Conservation (phyloP, 2,113 vertebrate genomes). For the Colinus virginianus region DNA sequence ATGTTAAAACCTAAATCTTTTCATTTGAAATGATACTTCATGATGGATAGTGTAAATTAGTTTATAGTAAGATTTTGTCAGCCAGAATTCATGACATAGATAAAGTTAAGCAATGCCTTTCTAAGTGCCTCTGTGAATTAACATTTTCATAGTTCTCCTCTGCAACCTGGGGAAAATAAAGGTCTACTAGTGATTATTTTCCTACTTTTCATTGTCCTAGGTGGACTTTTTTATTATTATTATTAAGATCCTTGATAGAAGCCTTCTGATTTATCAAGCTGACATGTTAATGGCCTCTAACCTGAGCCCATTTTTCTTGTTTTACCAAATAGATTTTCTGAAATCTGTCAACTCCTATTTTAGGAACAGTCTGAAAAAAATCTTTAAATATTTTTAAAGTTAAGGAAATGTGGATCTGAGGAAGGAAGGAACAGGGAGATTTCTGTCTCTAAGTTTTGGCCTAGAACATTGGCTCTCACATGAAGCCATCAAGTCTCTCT, state of each 20-base stretch:
- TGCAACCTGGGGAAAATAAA: slow-evolving; percentile 56
- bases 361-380: slow-evolving; percentile 42
- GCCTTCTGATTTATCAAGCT: slow-evolving; percentile 71
- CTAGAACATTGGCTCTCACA: neutral
- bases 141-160: slow-evolving; percentile 35
- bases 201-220: slow-evolving; percentile 50
- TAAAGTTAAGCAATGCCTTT: slow-evolving; percentile 68
- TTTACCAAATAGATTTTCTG: slow-evolving; percentile 60
- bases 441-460: neutral
- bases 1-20: slow-evolving; percentile 67
- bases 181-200: slow-evolving; percentile 69
- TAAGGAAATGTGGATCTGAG: slow-evolving; percentile 20
- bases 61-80: slow-evolving; percentile 74
- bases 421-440: neutral
- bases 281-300: slow-evolving; percentile 73
- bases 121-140: slow-evolving; percentile 69
- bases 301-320: slow-evolving; percentile 62
- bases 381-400: slow-evolving; percentile 25
- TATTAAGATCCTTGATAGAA: slow-evolving; percentile 68
- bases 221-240: slow-evolving; percentile 49
- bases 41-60: slow-evolving; percentile 68
- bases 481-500: slow-evolving; percentile 2
- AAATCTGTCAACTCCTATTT: slow-evolving; percentile 53
- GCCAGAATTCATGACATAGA: slow-evolving; percentile 67
- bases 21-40: slow-evolving; percentile 65